phyloP scores from a whole-genome alignment of 2,888 invertebrate genomes.

The Pherbina coryleti region DNA sequence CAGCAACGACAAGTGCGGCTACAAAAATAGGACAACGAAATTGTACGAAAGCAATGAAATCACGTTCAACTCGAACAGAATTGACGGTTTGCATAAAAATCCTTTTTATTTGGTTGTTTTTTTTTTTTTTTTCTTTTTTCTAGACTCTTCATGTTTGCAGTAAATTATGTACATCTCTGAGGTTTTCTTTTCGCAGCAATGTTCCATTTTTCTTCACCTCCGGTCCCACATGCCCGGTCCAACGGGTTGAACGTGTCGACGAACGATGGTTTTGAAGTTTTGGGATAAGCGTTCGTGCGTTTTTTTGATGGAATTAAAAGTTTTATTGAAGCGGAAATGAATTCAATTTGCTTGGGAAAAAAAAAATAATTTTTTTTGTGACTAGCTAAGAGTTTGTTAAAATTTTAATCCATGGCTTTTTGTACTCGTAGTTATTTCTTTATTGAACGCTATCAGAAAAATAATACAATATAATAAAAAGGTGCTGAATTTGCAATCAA shows the following conservation, averaged over 20 bases:
- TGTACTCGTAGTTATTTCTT: background rate
- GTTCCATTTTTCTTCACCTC: background rate
- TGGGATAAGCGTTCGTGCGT: background rate
- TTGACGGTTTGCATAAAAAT: slow-evolving; percentile 42
- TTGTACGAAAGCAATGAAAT: slow-evolving; percentile 20
- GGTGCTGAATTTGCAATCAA: no score
- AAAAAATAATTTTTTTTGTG: background rate
- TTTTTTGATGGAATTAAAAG: background rate
- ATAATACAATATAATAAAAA: no score
- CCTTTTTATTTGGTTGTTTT: background rate
- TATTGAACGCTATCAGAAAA: no score
- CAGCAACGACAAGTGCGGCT: background rate
- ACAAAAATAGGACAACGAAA: slow-evolving; percentile 17
- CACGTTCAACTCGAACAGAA: slow-evolving; percentile 23
- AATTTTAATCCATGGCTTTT: background rate
- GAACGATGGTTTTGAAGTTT: background rate
- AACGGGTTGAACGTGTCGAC: no score
- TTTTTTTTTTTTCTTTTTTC: slow-evolving; percentile 10
- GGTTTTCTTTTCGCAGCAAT: background rate
- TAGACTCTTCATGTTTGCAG: background rate
- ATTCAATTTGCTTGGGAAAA: slow-evolving; percentile 10
- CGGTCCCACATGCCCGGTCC: background rate
- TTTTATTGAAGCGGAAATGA: slow-evolving; percentile 15
- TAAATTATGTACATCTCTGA: background rate
- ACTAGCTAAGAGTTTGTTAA: no score